Evolutionary conservation across 2,888 invertebrate genomes (phyloP), one percentile per base, ranked within the genome.

Genomic region (Eupithecia inturbata): DNA sequence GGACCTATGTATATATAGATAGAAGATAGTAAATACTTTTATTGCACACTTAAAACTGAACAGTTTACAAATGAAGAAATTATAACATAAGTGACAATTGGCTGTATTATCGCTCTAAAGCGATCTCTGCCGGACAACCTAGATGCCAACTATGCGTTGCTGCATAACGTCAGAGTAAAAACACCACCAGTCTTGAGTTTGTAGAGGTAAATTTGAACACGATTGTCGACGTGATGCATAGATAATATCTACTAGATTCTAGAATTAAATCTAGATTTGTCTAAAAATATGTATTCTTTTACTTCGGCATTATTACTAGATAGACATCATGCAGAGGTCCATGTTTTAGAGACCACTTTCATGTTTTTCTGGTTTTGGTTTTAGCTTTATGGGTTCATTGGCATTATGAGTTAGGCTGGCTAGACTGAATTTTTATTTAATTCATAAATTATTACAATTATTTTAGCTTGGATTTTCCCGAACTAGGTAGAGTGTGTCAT

Each of bases 331-430:
- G 19, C 12, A n/a, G 49, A 64, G 73, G 68, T 41, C 71, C 69
- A 71, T 60, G 71, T 75, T 75, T 73, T 68, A 68, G 57, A 70
- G 68, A 33, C 33, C 33, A 63, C 68, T 64, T 73, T 72, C 57
- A 72, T 75, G 73, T 75, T 77, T 78, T 75, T 73, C 77, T 73
- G 72, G 77, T 77, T 78, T 68, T 67, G 36, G 68, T 76, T 77
- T 68, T 68, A 64, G 68, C n/a, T 63, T 70, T 64, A 68, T 41
- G 72, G 70, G 75, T 70, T 73, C 74, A 67, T 75, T 66, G 71
- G 73, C 75, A 74, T 79, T 69, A 75, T 78, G 68, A 74, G 72
- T 78, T 67, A 77, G 49, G 75, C 75, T 36, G 72, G 36, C 70
- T 63, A 72, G 70, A 72, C 68, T 70, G 68, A 66, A 67, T 71